Conservation (phyloP, 2,797 vertebrate species). For the Micropoecilia bifurca region DNA sequence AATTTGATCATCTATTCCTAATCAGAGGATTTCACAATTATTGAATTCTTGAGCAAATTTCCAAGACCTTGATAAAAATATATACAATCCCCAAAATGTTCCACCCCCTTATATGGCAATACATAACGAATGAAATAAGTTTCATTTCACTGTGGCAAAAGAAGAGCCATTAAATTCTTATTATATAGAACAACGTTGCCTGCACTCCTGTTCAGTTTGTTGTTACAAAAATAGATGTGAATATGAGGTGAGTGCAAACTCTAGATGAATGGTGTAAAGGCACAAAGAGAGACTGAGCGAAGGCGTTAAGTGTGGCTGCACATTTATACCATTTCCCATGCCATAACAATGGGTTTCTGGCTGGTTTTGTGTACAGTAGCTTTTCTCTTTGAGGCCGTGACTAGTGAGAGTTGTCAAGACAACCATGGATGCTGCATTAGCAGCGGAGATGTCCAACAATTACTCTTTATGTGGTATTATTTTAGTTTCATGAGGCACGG, state of each 20-base stretch:
- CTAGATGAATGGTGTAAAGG: slow-evolving; percentile 36
- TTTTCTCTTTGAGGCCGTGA: slow-evolving; percentile 35
- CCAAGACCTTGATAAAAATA: neutral
- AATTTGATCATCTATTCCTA: neutral
- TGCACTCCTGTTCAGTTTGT: slow-evolving; percentile 31
- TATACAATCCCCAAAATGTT: neutral
- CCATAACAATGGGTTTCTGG: slow-evolving; percentile 43
- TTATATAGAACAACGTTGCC: slow-evolving; percentile 37
- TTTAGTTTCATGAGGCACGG: slow-evolving; percentile 13
- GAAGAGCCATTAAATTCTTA: slow-evolving; percentile 40
- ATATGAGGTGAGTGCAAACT: slow-evolving; percentile 41
- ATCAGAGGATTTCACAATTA: neutral
- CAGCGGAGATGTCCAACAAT: slow-evolving; percentile 30
- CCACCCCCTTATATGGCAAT: slow-evolving; percentile 22
- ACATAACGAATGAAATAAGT: slow-evolving; percentile 49
- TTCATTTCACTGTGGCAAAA: slow-evolving; percentile 34
- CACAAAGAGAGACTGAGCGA: slow-evolving; percentile 20
- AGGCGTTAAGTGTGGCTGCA: slow-evolving; percentile 14
- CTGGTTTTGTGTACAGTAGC: slow-evolving; percentile 46
- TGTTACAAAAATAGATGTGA: slow-evolving; percentile 56
- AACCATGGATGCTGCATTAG: slow-evolving; percentile 46
- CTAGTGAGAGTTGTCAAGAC: slow-evolving; percentile 66
- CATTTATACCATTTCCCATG: slow-evolving; percentile 38
- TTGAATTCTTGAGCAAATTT: neutral
- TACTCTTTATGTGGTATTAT: slow-evolving; percentile 22